Evolutionary conservation across 2,888 invertebrate species (phyloP).

Genomic region (Allacma fusca): DNA sequence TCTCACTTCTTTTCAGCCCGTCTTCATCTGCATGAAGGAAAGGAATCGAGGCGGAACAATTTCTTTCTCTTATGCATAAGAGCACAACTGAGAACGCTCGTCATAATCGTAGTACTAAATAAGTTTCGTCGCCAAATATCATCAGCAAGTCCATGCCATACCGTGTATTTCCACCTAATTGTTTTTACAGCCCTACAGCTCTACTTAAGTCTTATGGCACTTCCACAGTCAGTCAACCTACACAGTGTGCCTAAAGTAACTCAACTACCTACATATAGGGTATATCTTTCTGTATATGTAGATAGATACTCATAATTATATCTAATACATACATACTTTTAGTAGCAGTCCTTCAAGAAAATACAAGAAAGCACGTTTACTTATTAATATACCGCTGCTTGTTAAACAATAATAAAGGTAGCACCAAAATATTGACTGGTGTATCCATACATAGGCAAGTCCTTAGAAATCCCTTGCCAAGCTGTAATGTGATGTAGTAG

Average conservation of each 20-base stretch:
- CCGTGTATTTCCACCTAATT: conserved; percentile 39
- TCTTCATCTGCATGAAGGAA: conserved; percentile 35
- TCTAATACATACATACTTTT: no score
- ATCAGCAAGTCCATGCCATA: conserved; percentile 27
- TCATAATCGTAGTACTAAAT: conserved; percentile 31
- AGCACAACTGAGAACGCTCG: background rate
- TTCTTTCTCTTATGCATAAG: conserved; percentile 19
- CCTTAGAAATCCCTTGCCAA: no score
- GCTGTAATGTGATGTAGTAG: no score
- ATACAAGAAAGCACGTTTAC: background rate
- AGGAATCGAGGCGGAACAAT: conserved; percentile 37
- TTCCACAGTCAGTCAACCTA: background rate
- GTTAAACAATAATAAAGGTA: background rate
- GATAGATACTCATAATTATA: background rate
- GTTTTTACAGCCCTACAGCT: conserved; percentile 39
- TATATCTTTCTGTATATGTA: no score
- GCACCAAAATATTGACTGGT: conserved; percentile 8
- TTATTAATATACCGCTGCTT: background rate
- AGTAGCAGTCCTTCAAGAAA: background rate
- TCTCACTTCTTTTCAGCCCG: conserved; percentile 22
- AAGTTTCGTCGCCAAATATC: conserved; percentile 39
- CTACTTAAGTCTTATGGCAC: conserved; percentile 19
- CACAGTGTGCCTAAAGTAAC: background rate
- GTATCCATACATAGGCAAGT: background rate
- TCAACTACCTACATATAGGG: background rate